Percentiles rank a stretch among this genome's conserved stretches.
Evolutionary conservation across 2,888 invertebrate genomes (phyloP).

Genomic region (Leucania comma): DNA sequence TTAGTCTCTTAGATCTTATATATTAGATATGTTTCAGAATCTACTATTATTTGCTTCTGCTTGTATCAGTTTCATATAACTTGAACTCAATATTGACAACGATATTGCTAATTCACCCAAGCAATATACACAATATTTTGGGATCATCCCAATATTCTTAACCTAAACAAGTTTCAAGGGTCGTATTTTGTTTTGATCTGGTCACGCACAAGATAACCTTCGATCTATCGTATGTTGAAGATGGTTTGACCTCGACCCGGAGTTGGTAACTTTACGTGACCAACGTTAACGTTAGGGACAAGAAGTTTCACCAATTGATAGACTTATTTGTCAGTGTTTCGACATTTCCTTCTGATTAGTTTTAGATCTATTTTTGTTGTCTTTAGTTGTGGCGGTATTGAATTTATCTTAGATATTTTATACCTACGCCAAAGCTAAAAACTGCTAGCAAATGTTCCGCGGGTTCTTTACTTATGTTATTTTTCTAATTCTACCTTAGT

Average conservation of each 20-base stretch:
- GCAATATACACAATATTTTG: slow-evolving; percentile 1
- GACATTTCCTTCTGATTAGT: background rate
- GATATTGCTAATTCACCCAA: background rate
- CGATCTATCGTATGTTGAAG: slow-evolving; percentile 16
- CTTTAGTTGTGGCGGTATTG: background rate
- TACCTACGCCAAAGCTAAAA: too few relatives aligned
- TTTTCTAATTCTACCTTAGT: too few relatives aligned
- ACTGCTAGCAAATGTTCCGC: too few relatives aligned
- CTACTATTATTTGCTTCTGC: background rate
- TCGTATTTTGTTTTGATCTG: slow-evolving; percentile 26
- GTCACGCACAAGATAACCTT: slow-evolving; percentile 34
- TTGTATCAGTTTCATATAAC: too few relatives aligned
- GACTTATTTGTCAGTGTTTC: background rate
- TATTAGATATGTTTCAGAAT: background rate
- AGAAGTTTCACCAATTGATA: slow-evolving; percentile 14
- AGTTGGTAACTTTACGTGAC: slow-evolving; percentile 35
- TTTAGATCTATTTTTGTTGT: background rate
- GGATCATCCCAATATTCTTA: slow-evolving; percentile 12
- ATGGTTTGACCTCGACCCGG: slow-evolving; percentile 23
- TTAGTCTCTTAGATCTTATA: background rate
- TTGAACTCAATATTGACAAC: too few relatives aligned
- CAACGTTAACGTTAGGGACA: slow-evolving; percentile 3
- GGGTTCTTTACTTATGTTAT: too few relatives aligned
- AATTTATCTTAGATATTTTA: too few relatives aligned
- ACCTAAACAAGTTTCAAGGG: slow-evolving; percentile 4